Conservation (phyloP, 1,140 invertebrate genomes). For the Hirudo medicinalis region DNA sequence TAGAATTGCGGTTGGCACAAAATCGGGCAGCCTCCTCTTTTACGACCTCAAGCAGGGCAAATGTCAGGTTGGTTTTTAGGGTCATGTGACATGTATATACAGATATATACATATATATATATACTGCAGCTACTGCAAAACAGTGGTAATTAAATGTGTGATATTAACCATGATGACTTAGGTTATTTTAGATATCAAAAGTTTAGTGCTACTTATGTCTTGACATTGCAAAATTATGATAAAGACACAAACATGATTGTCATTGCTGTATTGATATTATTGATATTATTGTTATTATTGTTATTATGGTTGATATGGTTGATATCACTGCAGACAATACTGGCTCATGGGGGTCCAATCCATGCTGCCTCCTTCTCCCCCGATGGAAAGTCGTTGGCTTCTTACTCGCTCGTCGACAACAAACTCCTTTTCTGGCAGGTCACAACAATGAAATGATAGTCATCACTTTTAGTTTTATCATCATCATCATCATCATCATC, state of each 20-base stretch:
- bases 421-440: conserved; percentile 97
- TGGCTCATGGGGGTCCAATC: conserved; percentile 69
- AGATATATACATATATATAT: background rate
- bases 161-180: no score
- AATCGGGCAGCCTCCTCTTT: conserved; percentile 75
- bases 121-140: no score
- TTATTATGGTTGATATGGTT: conserved; percentile 20
- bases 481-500: background rate
- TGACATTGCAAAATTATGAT: no score
- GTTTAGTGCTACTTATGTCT: no score
- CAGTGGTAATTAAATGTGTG: no score
- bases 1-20: conserved; percentile 86
- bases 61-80: conserved; percentile 52
- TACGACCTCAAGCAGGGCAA: conserved; percentile 88
- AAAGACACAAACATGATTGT: no score
- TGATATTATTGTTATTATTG: background rate
- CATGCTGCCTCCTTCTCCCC: conserved; percentile 87
- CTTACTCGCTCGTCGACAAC: conserved; percentile 87
- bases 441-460: conserved; percentile 28
- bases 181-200: no score
- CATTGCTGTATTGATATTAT: background rate
- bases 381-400: conserved; percentile 90
- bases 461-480: background rate
- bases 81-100: background rate
- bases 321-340: conserved; percentile 53